Evolutionary conservation across 2,113 vertebrate genomes (phyloP).

Genomic region (Nipponia nippon): DNA sequence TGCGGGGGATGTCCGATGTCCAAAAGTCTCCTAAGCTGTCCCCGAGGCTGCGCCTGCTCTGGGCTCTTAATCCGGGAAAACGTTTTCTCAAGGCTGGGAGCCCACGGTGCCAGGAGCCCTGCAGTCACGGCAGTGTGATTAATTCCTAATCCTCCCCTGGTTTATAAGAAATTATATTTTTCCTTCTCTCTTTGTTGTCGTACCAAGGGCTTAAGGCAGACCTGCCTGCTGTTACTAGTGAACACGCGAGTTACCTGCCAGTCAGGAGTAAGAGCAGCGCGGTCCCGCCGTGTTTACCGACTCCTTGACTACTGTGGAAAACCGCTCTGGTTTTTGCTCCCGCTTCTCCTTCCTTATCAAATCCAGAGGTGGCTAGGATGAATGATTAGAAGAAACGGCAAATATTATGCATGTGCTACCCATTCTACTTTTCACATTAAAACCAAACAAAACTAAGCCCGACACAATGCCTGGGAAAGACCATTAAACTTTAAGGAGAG

Average conservation of each 20-base stretch:
- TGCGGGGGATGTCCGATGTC: rapidly evolving
- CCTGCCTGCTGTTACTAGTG: neutral
- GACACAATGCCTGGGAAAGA: neutral
- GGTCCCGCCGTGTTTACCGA: rapidly evolving
- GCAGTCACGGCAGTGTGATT: neutral
- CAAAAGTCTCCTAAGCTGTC: neutral
- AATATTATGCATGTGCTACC: neutral
- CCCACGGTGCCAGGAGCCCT: neutral
- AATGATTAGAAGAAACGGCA: neutral
- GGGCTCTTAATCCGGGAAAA: neutral
- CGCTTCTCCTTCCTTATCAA: neutral
- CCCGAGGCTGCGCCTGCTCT: neutral
- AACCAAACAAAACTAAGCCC: neutral
- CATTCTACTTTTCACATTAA: neutral
- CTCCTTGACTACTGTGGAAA: neutral
- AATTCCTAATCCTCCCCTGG: neutral
- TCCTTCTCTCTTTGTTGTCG: neutral
- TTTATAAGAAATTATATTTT: neutral
- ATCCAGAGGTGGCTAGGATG: neutral
- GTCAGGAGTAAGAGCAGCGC: neutral
- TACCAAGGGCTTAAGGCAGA: neutral
- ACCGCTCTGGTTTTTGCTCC: rapidly evolving
- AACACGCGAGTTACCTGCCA: rapidly evolving
- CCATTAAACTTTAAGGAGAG: neutral
- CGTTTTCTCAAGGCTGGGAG: neutral